These are phyloP conservation scores for Aphis craccivora DNA, from an alignment of 1,140 invertebrate genomes.

Conservation along the genomic window DNA sequence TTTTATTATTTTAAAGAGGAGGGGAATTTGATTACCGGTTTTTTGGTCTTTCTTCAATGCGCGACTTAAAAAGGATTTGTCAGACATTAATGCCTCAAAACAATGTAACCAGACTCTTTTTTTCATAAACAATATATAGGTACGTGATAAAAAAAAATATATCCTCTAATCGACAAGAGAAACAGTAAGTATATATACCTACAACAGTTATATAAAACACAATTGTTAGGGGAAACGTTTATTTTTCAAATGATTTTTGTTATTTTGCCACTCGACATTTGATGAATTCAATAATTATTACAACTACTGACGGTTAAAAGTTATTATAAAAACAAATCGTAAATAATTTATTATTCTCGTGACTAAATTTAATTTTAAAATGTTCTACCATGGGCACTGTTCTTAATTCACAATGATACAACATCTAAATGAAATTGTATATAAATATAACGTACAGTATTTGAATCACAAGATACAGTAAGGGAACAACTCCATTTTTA, in stretches of 20 bases:
- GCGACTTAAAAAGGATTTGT: background rate
- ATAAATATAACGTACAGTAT: background rate
- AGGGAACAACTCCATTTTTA: no score
- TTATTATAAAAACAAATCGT: background rate
- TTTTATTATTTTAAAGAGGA: background rate
- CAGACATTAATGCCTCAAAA: conserved; percentile 44
- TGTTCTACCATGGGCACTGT: background rate
- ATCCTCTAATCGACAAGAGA: conserved; percentile 9
- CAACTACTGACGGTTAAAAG: conserved; percentile 44
- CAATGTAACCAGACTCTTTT: conserved; percentile 35
- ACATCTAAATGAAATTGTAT: background rate
- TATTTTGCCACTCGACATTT: background rate
- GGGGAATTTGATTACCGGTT: background rate
- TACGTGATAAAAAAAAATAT: background rate
- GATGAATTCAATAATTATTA: background rate
- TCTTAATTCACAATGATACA: background rate
- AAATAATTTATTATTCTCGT: background rate
- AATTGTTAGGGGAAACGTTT: background rate
- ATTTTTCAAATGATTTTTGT: conserved; percentile 16
- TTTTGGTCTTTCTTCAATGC: background rate
- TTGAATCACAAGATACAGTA: no score
- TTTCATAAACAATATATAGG: conserved; percentile 1
- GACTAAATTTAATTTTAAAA: background rate
- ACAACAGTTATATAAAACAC: background rate
- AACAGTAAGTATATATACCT: background rate